A percentile compares a stretch with the other conserved stretches of the same genome.
Evolutionary conservation across 1,140 invertebrate genomes (phyloP).

Genomic region (Drosophila tristis): DNA sequence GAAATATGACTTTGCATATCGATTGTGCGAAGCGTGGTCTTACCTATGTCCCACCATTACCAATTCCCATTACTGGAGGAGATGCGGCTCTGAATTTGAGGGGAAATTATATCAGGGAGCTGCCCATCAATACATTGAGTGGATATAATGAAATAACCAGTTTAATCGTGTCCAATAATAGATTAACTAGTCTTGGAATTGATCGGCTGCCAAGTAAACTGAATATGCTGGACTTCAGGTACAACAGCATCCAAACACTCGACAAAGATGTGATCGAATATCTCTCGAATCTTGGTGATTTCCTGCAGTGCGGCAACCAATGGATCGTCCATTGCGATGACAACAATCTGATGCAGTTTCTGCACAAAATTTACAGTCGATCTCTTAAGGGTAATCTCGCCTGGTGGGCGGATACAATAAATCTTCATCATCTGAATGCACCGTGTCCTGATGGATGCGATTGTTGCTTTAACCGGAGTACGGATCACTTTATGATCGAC

Average conservation of each 20-base stretch:
- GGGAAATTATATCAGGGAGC: background rate
- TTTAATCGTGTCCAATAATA: constrained; percentile 16
- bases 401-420: background rate
- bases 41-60: constrained; percentile 5
- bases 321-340: constrained; percentile 24
- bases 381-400: background rate
- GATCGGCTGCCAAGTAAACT: background rate
- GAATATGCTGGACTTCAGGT: constrained; percentile 12
- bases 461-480: background rate
- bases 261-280: background rate
- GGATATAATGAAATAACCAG: constrained; percentile 7
- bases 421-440: background rate
- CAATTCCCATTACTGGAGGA: constrained; percentile 5
- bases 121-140: background rate
- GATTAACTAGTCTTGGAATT: background rate
- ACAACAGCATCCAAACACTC: constrained; percentile 10
- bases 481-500: constrained; percentile 3
- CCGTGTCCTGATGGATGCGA: constrained; percentile 9
- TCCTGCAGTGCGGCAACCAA: constrained; percentile 16
- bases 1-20: too few relatives aligned
- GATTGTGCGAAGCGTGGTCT: constrained; percentile 12
- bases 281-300: background rate
- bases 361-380: background rate
- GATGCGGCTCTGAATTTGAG: background rate
- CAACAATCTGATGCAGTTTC: background rate